Evolutionary conservation across 2,113 vertebrate species (phyloP), one percentile per base, ranked within the genome.

Genomic region (Rhineura floridana): DNA sequence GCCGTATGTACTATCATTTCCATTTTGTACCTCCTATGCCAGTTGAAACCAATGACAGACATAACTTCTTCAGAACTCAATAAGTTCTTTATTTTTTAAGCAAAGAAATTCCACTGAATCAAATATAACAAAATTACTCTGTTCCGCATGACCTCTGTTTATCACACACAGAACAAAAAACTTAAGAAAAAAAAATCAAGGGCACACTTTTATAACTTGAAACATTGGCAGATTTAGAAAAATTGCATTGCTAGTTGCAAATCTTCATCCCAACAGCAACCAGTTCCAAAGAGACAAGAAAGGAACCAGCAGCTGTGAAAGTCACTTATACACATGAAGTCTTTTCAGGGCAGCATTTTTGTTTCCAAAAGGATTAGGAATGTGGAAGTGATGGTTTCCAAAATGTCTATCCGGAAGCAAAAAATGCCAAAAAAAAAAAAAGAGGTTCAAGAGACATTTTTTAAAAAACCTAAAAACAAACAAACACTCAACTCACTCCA

Each of bases 161-260:
- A 94, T 96, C 92, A 96, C 95, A 96, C 90, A 91, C 90, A 96
- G 95, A 93, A 95, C 94, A 95, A 92, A 52, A 91, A 85, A 88
- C 90, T 52, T 30, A 86, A 91, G 90, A 93, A 93, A 92, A 93
- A 96, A 94, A 89, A 92, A 88, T 88, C 82, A 91, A 94, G 92
- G 91, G 96, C 95, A 95, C 83, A 93, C 83, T 84, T 72, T 76
- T 92, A 90, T 90, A 85, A 91, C 80, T 95, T 94, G 95, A 96
- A 96, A 96, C 94, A 94, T 96, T 93, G 94, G 95, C 93, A 92
- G 94, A 94, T 96, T 96, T 97, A 97, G 97, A 97, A 97, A 97
- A 97, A 95, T 97, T 97, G 97, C 97, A 97, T 97, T 97, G 97
- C 96, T 97, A 97, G 95, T 97, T 97, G 97, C 97, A 96, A 96